These are phyloP conservation scores for Amblyornis subalaris DNA, from an alignment of 2,113 vertebrate genomes.

Conservation along the genomic window DNA sequence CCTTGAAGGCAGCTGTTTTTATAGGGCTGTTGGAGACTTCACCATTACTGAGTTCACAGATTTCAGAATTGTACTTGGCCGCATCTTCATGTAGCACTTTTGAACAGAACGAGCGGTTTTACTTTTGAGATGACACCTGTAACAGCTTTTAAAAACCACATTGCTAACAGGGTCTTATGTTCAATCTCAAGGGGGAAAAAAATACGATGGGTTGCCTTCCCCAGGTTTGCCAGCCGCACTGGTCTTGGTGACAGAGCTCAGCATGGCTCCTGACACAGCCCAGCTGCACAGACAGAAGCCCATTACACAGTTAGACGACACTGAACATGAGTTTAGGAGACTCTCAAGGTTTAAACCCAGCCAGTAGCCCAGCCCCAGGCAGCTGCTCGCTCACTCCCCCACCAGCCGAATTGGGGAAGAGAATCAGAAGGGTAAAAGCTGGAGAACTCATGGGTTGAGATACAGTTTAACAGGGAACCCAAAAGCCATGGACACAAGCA, in stretches of 20 bases:
- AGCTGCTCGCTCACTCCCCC: neutral
- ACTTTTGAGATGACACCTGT: neutral
- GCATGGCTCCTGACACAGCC: too few relatives aligned
- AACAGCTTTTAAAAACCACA: neutral
- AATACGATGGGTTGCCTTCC: neutral
- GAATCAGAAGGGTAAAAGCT: neutral
- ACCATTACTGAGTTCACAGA: neutral
- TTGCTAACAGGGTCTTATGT: neutral
- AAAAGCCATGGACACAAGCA: neutral
- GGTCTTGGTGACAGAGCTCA: neutral
- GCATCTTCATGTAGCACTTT: neutral
- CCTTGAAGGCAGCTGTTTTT: neutral
- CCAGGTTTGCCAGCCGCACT: neutral
- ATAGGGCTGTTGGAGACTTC: neutral
- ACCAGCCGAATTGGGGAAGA: neutral
- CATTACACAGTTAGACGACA: neutral
- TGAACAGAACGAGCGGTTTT: neutral
- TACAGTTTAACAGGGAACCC: neutral
- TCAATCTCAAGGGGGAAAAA: neutral
- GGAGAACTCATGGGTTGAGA: rapidly evolving
- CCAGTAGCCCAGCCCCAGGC: neutral
- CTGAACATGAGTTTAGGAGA: neutral
- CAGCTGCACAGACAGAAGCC: neutral
- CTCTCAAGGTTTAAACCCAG: neutral
- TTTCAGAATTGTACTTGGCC: neutral